Conservation (phyloP, 2,888 invertebrate species). For the Amitus sp. region DNA sequence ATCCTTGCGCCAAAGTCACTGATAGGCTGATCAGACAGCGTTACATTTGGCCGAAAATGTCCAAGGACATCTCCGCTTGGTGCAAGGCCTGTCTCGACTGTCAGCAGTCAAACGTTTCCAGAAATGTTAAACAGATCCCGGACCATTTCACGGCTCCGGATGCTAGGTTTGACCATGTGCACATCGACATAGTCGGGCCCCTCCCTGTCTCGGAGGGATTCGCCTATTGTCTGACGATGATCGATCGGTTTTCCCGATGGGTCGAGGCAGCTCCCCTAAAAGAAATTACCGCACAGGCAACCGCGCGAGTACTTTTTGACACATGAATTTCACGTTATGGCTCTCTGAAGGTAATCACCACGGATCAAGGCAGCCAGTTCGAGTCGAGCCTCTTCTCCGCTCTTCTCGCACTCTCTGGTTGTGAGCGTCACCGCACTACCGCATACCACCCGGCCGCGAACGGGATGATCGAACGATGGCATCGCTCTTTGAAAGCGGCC, state of each 20-base stretch:
- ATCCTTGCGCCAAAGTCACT: neutral
- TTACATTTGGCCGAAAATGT: neutral
- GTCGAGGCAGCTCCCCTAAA: constrained; percentile 50
- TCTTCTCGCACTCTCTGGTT: constrained; percentile 26
- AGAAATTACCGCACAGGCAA: constrained; percentile 47
- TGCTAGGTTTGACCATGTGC: constrained; percentile 50
- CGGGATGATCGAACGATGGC: constrained; percentile 47
- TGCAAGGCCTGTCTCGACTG: neutral
- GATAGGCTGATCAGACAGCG: neutral
- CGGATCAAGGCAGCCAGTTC: constrained; percentile 59
- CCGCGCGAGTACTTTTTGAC: constrained; percentile 30
- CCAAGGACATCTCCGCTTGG: neutral
- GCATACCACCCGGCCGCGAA: constrained; percentile 30
- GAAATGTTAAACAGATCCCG: no score
- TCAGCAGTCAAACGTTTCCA: no score
- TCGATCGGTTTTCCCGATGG: constrained; percentile 51
- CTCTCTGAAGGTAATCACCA: constrained; percentile 38
- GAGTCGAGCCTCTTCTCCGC: constrained; percentile 51
- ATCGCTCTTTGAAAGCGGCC: constrained; percentile 47
- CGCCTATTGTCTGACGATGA: constrained; percentile 22
- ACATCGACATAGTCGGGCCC: constrained; percentile 55
- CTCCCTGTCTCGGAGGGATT: constrained; percentile 47
- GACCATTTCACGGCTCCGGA: no score
- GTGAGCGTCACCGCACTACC: constrained; percentile 26
- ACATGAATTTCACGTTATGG: constrained; percentile 42